Conservation (phyloP, 1,140 invertebrate genomes). For the Drosophila nigromelanica region DNA sequence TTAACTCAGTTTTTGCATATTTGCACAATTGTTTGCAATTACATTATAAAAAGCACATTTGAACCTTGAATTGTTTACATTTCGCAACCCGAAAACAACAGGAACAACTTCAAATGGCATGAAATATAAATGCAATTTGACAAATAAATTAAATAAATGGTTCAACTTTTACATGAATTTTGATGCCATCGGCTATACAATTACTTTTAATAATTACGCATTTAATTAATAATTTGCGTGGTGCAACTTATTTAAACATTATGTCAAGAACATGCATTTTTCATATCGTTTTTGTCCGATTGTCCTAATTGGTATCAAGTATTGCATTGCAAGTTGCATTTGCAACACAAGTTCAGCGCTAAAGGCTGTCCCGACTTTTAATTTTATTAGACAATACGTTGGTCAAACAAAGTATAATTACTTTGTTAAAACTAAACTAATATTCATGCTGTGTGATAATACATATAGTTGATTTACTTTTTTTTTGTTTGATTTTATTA, state of each 20-base stretch:
- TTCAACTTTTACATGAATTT: slow-evolving; percentile 3
- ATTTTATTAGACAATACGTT: no score
- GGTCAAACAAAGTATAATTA: no score
- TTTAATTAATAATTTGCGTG: background rate
- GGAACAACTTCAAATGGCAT: background rate
- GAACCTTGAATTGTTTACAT: slow-evolving; percentile 24
- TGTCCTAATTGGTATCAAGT: background rate
- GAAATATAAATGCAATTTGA: slow-evolving; percentile 6
- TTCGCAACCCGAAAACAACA: background rate
- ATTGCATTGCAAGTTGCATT: background rate
- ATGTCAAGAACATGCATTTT: no score
- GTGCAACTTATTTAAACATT: background rate
- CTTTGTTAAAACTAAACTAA: no score
- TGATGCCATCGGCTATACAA: background rate
- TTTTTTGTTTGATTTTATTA: no score
- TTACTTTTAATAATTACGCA: background rate
- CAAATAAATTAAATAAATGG: slow-evolving; percentile 10
- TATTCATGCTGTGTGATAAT: no score
- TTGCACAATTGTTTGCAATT: slow-evolving; percentile 66
- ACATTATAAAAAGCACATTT: slow-evolving; percentile 71
- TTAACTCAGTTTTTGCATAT: slow-evolving; percentile 53
- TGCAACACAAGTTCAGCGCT: background rate
- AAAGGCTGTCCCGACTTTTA: no score
- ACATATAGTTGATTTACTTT: no score
- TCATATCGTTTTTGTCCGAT: no score